Conservation (phyloP, 30 jellyfish, hydroid and myxozoan species). For the Chironex yamaguchii region DNA sequence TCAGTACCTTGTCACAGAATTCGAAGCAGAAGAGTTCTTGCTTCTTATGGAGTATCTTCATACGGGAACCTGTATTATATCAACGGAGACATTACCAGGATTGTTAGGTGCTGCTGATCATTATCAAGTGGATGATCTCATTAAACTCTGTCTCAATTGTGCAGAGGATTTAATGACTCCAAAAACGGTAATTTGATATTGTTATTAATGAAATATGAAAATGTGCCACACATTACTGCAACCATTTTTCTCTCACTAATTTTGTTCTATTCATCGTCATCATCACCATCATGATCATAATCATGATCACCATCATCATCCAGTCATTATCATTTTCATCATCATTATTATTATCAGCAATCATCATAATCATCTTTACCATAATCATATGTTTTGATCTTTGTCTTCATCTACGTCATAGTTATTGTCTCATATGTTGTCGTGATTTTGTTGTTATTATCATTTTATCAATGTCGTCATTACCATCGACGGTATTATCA, state of each 20-base stretch:
- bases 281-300: background rate
- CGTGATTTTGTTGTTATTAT: no score
- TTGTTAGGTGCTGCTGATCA: constrained; percentile 91
- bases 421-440: no score
- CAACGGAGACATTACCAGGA: constrained; percentile 84
- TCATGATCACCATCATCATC: background rate
- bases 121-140: constrained; percentile 89
- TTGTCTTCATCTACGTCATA: no score
- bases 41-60: constrained; percentile 89
- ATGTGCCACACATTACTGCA: no score
- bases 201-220: background rate
- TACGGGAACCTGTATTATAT: constrained; percentile 86
- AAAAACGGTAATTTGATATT: constrained; percentile 60
- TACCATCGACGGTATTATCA: no score
- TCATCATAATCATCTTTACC: no score
- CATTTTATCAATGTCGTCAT: no score
- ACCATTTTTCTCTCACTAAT: no score
- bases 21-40: constrained; percentile 85
- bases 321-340: background rate
- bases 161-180: constrained; percentile 73
- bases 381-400: no score
- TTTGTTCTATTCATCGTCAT: background rate
- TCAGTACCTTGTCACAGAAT: constrained; percentile 83
- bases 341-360: no score
- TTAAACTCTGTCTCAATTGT: constrained; percentile 71